Percentiles rank a stretch among this genome's conserved stretches.
Conservation (phyloP, 92 coral and sea anemone genomes). For the Zoanthus sansibaricus region DNA sequence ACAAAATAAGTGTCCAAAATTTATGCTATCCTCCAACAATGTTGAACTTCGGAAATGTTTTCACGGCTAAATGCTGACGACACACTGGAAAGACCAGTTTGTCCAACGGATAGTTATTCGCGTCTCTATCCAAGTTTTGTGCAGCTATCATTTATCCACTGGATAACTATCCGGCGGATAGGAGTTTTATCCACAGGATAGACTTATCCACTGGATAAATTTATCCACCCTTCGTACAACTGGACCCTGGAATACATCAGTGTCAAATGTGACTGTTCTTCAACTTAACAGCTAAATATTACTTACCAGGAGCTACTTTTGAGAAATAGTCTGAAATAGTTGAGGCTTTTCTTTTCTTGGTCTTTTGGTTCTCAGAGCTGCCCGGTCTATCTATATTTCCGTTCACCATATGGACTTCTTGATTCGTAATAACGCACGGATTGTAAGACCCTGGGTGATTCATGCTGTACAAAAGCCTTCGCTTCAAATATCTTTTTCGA, state of each 20-base stretch:
- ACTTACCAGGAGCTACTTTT: conserved; percentile 53
- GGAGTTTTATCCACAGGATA: conserved; percentile 26
- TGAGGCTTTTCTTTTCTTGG: conserved; percentile 48
- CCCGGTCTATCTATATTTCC: conserved; percentile 50
- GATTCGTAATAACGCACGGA: conserved; percentile 50
- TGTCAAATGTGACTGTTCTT: conserved; percentile 47
- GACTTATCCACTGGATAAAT: conserved; percentile 35
- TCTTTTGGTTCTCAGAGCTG: conserved; percentile 44
- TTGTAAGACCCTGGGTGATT: conserved; percentile 51
- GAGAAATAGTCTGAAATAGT: conserved; percentile 47
- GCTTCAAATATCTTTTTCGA: conserved; percentile 46
- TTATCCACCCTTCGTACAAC: conserved; percentile 42
- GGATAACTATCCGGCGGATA: conserved; percentile 43
- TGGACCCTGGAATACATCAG: conserved; percentile 51
- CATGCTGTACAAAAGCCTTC: conserved; percentile 53
- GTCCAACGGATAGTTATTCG: conserved; percentile 25
- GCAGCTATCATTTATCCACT: conserved; percentile 40
- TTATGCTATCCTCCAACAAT: conserved; percentile 41
- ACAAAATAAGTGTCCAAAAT: conserved; percentile 39
- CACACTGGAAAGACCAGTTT: conserved; percentile 26
- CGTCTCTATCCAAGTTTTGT: conserved; percentile 28
- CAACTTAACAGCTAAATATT: conserved; percentile 44
- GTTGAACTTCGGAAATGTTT: conserved; percentile 42
- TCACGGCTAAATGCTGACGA: conserved; percentile 41
- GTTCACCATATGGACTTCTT: conserved; percentile 53